Evolutionary conservation across 1,140 invertebrate species (phyloP), one percentile per base, ranked within the genome.

Genomic region (Cyclargus thomasi): DNA sequence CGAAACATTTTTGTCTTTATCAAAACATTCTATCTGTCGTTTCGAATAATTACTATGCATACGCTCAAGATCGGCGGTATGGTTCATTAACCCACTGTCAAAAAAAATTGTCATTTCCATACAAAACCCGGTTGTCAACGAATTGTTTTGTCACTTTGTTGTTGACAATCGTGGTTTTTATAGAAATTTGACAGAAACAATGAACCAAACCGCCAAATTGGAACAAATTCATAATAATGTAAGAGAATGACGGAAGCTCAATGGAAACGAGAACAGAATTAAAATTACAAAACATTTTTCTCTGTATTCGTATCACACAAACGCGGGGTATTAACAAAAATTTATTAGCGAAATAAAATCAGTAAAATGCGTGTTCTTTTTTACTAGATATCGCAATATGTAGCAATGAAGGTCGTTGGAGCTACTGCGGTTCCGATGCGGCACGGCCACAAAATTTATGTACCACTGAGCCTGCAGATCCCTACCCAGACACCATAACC

Each of bases 381-480:
- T 83, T 83, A 83, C 84, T 83, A 80, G 78, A 74, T 78, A 81
- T 72, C 71, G 70, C 75, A 81, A 83, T 82, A 84, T 77, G 82
- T 83, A 81, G 72, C 75, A 74, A 80, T 74, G 75, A 77, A 76
- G 75, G 73, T 81, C 76, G 79, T 76, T 76, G 74, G 75, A 80
- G 78, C 79, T 86, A 85, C 82, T 85, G 85, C 82, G 83, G 83
- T 81, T 80, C 76, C 81, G 77, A 80, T 88, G 83, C 85, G 83
- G 82, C 80, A 85, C 79, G 75, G 65, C 68, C 83, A 73, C 74
- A 83, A 86, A 87, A 89, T 89, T 89, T 86, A 88, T 89, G 78
- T 82, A 83, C 78, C 82, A 82, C 76, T 80, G 80, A 82, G 81
- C 79, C 81, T 83, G 79, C 82, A 84, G 81, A 76, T 78, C 80